Base-by-base conservation (phyloP, 2,113 vertebrate genomes). In the Prinia subflava region DNA sequence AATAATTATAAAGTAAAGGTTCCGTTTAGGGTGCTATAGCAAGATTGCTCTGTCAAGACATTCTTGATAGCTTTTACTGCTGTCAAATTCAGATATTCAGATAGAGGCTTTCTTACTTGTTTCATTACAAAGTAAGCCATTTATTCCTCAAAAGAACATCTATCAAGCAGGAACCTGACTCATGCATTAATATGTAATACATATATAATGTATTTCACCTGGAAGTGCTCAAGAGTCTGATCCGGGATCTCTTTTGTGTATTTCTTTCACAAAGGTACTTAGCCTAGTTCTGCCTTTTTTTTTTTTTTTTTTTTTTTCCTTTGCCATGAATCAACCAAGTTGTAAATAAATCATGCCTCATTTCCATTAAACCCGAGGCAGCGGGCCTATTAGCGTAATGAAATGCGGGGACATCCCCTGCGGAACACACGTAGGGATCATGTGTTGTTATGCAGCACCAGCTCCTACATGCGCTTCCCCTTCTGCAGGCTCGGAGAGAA, bases 401-500 rank as follows among this genome's bases (percentile, higher is more conserved):
- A 44, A 55, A 6, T 0, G 37, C 1, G n/a, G 27, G 52, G 27
- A 4, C 28, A 2, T 19, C 11, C 28, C 14, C 8, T 6, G 23
- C 2, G 15, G 52, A 23, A 49, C 8, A 4, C 2, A 3, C 1
- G 7, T 0, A 4, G 6, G 60, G 27, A n/a, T 23, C 35, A 0
- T 0, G 9, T 2, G 1, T 5, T 42, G 5, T 23, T 5, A 0
- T 0, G 12, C 33, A 25, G 49, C 33, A 2, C 25, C 1, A 3
- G 25, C 59, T 65, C 5, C 2, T 4, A 10, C 9, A 0, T 21
- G 21, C 3, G 0, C 9, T 20, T 25, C 19, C 35, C 10, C 0
- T 9, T 73, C 13, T 13, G 2, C 19, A 2, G 22, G 13, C 33
- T 20, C 30, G 18, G n/a, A 16, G 6, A 17, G 52, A 69, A n/a